Base-by-base conservation (phyloP, 2,113 vertebrate genomes). In the Odocoileus hemionus region DNA sequence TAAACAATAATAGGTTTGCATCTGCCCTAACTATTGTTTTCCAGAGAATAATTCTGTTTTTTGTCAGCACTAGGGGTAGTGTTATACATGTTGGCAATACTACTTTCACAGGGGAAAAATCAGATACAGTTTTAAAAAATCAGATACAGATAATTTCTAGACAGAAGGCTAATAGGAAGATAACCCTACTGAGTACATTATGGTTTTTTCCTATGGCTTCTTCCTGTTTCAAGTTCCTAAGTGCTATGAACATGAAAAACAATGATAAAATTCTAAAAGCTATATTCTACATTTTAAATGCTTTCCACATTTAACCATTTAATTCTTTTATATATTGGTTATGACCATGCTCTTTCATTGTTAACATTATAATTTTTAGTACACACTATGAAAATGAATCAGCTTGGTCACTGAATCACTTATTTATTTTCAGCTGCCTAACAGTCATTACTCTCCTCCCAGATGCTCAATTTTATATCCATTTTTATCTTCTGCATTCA, bases 381-480 rank as follows among this genome's bases (percentile, higher is more conserved):
- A 79, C 25, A 45, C 33, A 43, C 15, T 52, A 45, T 86, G 11
- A 94, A 92, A 96, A 87, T 89, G 45, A 89, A 95, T 96, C 78
- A 64, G 15, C 83, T 95, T 95, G 74, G 70, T 74, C 70, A 96
- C 25, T 80, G 79, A 97, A 95, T 50, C 52, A 86, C 43, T 95
- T 39, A 89, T 36, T 83, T 93, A 96, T 89, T 95, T 97, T 96
- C 67, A 93, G 57, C 54, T 93, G n/a, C 6, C 57, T 89, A 80
- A 55, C 36, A 91, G 57, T 85, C 80, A 79, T 95, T 95, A 93
- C 47, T 93, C 28, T 96, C 45, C 9, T 96, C 87, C 83, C 89
- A 95, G 89, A 95, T 97, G 92, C 61, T 97, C 97, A 89, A 55
- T 97, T 93, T 97, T 64, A 91, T 84, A 74, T 76, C 50, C 61